Percentiles rank a stretch among this genome's conserved stretches.
These are phyloP conservation scores for Cylas formicarius DNA, from an alignment of 1,140 invertebrate species.

Conservation along the genomic window DNA sequence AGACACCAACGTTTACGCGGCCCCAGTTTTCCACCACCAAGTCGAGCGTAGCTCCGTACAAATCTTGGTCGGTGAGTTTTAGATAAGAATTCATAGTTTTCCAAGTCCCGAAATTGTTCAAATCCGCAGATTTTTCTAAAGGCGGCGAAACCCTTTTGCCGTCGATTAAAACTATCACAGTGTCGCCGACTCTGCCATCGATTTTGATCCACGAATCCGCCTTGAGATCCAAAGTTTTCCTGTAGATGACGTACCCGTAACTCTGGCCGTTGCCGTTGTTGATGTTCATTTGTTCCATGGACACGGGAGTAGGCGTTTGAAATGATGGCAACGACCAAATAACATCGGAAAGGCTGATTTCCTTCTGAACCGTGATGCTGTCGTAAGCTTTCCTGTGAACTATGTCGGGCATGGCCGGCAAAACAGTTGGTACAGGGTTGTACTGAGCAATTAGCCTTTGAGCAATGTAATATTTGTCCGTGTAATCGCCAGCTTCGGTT, in stretches of 20 bases:
- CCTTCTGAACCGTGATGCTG: constrained; percentile 19
- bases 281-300: constrained; percentile 53
- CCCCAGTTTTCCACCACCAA: constrained; percentile 55
- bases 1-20: constrained; percentile 49
- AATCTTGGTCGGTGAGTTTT: constrained; percentile 20
- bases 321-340: constrained; percentile 24
- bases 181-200: constrained; percentile 45
- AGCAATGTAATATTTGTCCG: constrained; percentile 41
- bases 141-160: constrained; percentile 38
- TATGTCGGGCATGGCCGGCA: constrained; percentile 37
- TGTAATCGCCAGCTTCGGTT: constrained; percentile 47
- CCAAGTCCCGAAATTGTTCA: constrained; percentile 45
- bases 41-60: constrained; percentile 41
- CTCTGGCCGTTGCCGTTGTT: constrained; percentile 50
- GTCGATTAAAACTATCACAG: constrained; percentile 46
- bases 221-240: constrained; percentile 33
- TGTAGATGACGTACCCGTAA: constrained; percentile 52
- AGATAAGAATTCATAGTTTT: constrained; percentile 33
- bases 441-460: constrained; percentile 39
- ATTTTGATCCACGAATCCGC: constrained; percentile 38
- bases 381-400: constrained; percentile 36
- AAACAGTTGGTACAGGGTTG: constrained; percentile 38
- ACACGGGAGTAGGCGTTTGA: constrained; percentile 23
- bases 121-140: constrained; percentile 30
- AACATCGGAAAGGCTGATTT: constrained; percentile 30